phyloP scores from a whole-genome alignment of 2,797 vertebrate species.

The Pangasius mekongensis region DNA sequence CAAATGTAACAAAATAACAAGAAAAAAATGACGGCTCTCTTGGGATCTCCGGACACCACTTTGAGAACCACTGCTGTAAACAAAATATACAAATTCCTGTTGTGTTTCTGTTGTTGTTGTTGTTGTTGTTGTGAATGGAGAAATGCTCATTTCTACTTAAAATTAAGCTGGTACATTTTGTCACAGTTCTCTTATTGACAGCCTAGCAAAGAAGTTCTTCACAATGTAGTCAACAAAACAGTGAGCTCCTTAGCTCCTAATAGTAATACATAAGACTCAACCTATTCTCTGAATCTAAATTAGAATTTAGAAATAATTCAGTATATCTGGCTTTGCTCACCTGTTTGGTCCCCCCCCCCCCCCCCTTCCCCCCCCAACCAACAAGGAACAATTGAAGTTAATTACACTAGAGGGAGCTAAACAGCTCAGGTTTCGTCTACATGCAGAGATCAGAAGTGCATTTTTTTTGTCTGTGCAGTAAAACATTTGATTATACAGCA shows the following conservation, averaged over 20 bases:
- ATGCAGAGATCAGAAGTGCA: neutral
- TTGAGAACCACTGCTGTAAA: neutral
- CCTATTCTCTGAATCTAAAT: neutral
- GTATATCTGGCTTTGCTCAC: neutral
- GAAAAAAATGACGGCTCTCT: neutral
- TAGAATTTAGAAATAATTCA: no score
- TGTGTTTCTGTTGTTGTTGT: neutral
- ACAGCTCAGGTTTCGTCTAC: conserved; percentile 11
- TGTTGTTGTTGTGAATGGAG: neutral
- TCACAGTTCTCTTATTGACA: neutral
- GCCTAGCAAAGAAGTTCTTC: neutral
- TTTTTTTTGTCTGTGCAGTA: neutral
- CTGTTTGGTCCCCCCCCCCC: no score
- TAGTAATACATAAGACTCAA: neutral
- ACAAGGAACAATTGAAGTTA: conserved; percentile 8
- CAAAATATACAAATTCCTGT: neutral
- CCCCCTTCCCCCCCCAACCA: neutral
- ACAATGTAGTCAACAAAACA: neutral
- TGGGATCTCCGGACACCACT: neutral
- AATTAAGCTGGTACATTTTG: neutral
- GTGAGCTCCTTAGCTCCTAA: no score
- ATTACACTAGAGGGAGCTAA: conserved; percentile 53
- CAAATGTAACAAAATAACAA: neutral
- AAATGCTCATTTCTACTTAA: neutral
- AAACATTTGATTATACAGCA: neutral